These are phyloP conservation scores for Diaphora mendica DNA, from an alignment of 2,888 invertebrate genomes.

Conservation along the genomic window DNA sequence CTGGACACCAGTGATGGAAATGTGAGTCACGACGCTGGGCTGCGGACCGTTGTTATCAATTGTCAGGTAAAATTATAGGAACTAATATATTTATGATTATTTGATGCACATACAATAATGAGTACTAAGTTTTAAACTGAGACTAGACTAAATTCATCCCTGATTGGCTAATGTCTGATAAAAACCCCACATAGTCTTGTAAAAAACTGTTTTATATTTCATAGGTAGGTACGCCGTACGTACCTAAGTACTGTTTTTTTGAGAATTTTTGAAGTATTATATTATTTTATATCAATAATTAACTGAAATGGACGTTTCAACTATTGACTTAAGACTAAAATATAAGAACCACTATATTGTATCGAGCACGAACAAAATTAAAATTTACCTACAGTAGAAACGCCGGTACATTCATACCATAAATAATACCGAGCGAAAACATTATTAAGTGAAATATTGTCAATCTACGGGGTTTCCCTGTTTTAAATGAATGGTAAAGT, in stretches of 20 bases:
- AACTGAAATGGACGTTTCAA: neutral
- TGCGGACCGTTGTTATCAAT: slow-evolving; percentile 72
- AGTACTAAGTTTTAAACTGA: neutral
- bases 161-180: no score
- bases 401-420: neutral
- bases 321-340: neutral
- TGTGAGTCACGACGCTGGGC: slow-evolving; percentile 64
- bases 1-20: slow-evolving; percentile 68
- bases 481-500: neutral
- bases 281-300: no score
- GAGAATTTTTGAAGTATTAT: no score
- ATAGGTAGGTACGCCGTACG: no score
- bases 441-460: neutral
- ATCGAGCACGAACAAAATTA: neutral
- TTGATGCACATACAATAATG: neutral
- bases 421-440: neutral
- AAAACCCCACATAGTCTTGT: no score
- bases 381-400: no score
- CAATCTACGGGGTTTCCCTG: neutral
- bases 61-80: slow-evolving; percentile 67
- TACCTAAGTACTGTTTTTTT: no score
- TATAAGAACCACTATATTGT: neutral
- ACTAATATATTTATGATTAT: neutral
- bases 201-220: no score
- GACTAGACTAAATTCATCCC: no score